Conservation (phyloP, 23 tunicate genomes). For the Phallusia fumigata region DNA sequence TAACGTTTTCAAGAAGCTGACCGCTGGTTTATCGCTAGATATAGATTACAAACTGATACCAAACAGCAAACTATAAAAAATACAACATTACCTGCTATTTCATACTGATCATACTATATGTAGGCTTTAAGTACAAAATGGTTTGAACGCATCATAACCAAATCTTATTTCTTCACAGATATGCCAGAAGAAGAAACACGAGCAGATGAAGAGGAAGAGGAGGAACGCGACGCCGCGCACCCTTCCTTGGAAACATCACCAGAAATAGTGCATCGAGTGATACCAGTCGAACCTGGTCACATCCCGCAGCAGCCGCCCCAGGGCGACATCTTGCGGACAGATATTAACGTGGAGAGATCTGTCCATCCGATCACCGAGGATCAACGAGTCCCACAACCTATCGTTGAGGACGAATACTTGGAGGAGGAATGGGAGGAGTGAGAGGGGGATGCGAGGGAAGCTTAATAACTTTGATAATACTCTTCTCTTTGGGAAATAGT, state of each 20-base stretch:
- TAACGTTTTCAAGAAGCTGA: too few relatives aligned
- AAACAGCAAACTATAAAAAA: too few relatives aligned
- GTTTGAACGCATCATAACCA: too few relatives aligned
- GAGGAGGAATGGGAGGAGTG: not conserved
- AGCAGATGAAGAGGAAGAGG: not conserved
- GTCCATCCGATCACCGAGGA: not conserved
- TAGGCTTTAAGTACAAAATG: too few relatives aligned
- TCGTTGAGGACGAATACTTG: not conserved
- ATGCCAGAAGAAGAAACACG: not conserved
- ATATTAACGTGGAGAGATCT: conserved; percentile 6
- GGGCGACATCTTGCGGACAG: conserved; percentile 13
- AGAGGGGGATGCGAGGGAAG: not conserved
- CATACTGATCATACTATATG: too few relatives aligned
- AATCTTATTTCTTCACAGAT: not conserved
- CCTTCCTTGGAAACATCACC: not conserved
- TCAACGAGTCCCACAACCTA: not conserved
- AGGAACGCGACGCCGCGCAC: not conserved
- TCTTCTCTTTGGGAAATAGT: too few relatives aligned
- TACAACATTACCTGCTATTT: too few relatives aligned
- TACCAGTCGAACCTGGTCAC: not conserved
- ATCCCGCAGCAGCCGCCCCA: not conserved
- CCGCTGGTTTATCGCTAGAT: too few relatives aligned
- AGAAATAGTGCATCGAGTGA: not conserved
- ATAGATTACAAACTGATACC: too few relatives aligned
- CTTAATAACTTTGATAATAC: too few relatives aligned